phyloP scores from a whole-genome alignment of 1,140 invertebrate genomes.

The Ruditapes philippinarum region DNA sequence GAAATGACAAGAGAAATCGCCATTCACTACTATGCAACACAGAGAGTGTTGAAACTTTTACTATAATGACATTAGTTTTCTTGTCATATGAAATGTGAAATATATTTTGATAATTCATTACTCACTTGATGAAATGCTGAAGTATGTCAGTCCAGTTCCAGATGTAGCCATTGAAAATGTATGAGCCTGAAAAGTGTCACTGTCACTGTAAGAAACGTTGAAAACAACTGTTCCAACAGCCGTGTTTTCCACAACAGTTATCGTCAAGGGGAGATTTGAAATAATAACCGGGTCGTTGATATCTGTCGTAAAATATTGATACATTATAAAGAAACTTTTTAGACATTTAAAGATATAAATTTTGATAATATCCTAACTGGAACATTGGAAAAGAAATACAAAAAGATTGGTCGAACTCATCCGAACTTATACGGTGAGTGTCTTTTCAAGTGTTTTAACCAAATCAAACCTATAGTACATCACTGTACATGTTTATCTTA shows the following conservation, averaged over 20 bases:
- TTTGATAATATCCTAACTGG: not conserved
- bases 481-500: too few species aligned
- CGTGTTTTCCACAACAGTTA: constrained; percentile 3
- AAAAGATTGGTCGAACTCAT: not conserved
- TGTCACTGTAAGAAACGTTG: not conserved
- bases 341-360: not conserved
- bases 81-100: too few species aligned
- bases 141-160: constrained; percentile 16
- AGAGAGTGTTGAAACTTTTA: too few species aligned
- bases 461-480: too few species aligned
- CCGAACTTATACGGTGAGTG: too few species aligned
- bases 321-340: not conserved
- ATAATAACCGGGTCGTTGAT: constrained; percentile 36
- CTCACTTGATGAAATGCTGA: constrained; percentile 31
- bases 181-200: not conserved
- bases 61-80: too few species aligned
- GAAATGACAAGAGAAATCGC: too few species aligned
- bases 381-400: not conserved
- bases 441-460: too few species aligned
- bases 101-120: too few species aligned
- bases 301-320: constrained; percentile 4
- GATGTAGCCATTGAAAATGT: constrained; percentile 42
- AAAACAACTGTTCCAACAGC: constrained; percentile 10
- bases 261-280: constrained; percentile 7
- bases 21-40: too few species aligned